Conservation (phyloP, 2,113 vertebrate species). For the Pelvicachromis taeniatus region DNA sequence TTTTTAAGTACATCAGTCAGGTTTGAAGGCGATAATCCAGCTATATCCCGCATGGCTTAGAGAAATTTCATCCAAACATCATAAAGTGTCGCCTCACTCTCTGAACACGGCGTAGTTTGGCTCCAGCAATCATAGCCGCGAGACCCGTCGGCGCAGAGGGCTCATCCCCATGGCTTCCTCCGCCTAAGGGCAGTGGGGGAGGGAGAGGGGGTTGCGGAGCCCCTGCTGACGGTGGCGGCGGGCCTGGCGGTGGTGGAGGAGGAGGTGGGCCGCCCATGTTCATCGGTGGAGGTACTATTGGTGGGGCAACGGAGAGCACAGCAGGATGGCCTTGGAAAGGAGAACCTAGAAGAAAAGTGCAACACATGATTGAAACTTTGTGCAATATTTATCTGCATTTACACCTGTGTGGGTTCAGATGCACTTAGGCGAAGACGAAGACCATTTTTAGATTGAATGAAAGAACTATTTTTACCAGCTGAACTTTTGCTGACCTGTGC, state of each 20-base stretch:
- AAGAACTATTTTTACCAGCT: neutral
- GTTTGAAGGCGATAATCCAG: neutral
- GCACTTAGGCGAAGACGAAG: neutral
- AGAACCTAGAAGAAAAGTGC: slow-evolving; percentile 69
- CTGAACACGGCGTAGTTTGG: slow-evolving; percentile 93
- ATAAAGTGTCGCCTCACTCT: slow-evolving; percentile 75
- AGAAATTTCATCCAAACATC: neutral
- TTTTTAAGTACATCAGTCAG: neutral
- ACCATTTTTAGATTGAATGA: neutral
- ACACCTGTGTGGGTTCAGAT: neutral
- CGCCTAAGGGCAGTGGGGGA: slow-evolving; percentile 79
- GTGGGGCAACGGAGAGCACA: slow-evolving; percentile 72
- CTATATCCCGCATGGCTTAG: neutral
- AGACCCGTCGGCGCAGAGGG: slow-evolving; percentile 79
- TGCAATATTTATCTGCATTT: neutral
- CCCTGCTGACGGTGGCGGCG: slow-evolving; percentile 79
- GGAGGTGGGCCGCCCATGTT: slow-evolving; percentile 81
- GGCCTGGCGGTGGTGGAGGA: slow-evolving; percentile 84
- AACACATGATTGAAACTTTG: neutral
- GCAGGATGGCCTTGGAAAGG: slow-evolving; percentile 87
- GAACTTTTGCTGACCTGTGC: neutral
- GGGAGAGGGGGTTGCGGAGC: slow-evolving; percentile 81
- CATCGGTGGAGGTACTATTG: slow-evolving; percentile 69
- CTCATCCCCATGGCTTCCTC: slow-evolving; percentile 72
- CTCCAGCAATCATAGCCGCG: slow-evolving; percentile 92